Base-by-base conservation (phyloP, 2,888 invertebrate species). In the Leptogaster cylindrica region DNA sequence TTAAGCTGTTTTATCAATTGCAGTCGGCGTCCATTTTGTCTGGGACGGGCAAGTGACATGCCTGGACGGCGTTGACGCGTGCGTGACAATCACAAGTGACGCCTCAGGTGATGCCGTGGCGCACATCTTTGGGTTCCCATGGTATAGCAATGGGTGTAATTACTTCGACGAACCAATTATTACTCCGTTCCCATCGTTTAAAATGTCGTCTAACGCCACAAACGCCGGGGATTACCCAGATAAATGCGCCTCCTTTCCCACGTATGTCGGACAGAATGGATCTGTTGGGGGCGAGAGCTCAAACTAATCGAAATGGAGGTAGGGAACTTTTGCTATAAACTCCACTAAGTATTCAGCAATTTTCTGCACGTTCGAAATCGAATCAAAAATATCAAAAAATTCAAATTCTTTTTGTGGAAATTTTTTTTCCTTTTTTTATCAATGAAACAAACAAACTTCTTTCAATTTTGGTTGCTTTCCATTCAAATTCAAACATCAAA, bases 71-170 rank as follows among this genome's bases (percentile, higher is more conserved):
- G 66, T 68, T 68, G 68, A 68, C 68, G 68, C 68, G 68, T 68
- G 68, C 68, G 68, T 68, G 68, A 68, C 68, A 68, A 51, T 55
- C 68, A 50, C 68, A 28, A 61, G 68, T 50, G 44, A 68, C 48
- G 68, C 68, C 65, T 68, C 58, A 63, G 68, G 68, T 63, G 68
- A 68, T 66, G 44, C 51, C 58, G n/a, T 28, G 14, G 27, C 23
- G 39, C 25, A 25, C 14, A 12, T 23, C 16, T 61, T 41, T 12
- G 61, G n/a, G 27, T 61, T 61, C 61, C 44, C 61, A 61, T 44
- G 44, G 23, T 33, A 2, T 28, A 14, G 23, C 52, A 14, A 18
- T 52, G 44, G 33, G 44, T 41, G 41, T 28, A 61, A 61, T 61
- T 61, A 61, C 18, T 14, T 27, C 14, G 20, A 14, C 46, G 3